Base-by-base conservation (phyloP, 2,888 invertebrate genomes). In the Taphrorychus bicolor region DNA sequence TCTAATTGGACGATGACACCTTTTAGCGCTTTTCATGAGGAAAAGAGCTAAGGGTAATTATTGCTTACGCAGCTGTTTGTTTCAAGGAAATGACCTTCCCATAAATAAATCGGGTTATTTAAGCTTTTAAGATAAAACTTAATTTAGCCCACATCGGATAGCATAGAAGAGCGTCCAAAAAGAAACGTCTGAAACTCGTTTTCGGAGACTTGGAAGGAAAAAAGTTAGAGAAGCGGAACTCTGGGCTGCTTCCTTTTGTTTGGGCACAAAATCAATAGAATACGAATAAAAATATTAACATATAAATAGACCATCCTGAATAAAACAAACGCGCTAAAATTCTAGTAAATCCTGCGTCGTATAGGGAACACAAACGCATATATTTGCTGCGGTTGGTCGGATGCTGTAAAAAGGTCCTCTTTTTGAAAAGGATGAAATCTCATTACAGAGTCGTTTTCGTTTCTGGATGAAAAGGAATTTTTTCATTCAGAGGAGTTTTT, bases 211-310 rank as follows among this genome's bases (percentile, higher is more conserved):
- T 56, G 22, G 21, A 32, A 32, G 19, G n/a, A 45, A 62, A 62
- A 53, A 61, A 61, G 16, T 41, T 52, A 24, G 32, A 22, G 61
- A 61, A 58, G 48, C 65, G 21, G 32, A 54, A 66, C 59, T 60
- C 66, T 23, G 51, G 42, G 19, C 42, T 51, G 23, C 21, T 42
- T 21, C 22, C 66, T 62, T 67, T 62, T 62, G 58, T 66, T 58
- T 66, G 60, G 61, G 52, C 21, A 59, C 63, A 58, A 69, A 69
- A 69, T 69, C 69, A 62, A 69, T 69, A 69, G 61, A 66, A 64
- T 45, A 54, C 53, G 62, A 51, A 69, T 69, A 69, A 69, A 69
- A 69, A 69, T 71, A 72, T 72, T 73, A 73, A 70, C 73, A 73
- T 72, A 73, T 70, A 73, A 71, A 68, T 68, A 73, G 66, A 57